Conservation (phyloP, 1,140 invertebrate species). For the Tigriopus japonicus region DNA sequence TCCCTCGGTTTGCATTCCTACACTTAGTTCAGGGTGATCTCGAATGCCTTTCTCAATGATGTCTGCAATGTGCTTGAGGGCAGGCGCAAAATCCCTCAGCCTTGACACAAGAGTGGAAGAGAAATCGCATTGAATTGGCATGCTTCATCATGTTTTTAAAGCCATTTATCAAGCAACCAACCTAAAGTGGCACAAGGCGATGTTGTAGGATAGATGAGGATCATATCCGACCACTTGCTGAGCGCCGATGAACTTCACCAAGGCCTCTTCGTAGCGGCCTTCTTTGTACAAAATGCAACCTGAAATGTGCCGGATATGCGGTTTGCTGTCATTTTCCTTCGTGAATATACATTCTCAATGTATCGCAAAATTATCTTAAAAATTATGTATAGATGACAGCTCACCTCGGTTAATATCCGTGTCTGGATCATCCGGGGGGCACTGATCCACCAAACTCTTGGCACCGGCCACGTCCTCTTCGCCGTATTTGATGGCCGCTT, state of each 20-base stretch:
- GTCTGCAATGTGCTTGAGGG: conserved; percentile 70
- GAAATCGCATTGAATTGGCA: not conserved
- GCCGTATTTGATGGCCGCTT: conserved; percentile 92
- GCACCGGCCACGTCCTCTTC: conserved; percentile 82
- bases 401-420: conserved; percentile 63
- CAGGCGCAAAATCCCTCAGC: conserved; percentile 64
- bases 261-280: conserved; percentile 68
- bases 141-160: not conserved
- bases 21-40: conserved; percentile 90
- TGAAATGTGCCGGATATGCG: not conserved
- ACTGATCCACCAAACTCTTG: conserved; percentile 79
- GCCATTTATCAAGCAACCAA: no score
- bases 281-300: conserved; percentile 35
- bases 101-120: not conserved
- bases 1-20: conserved; percentile 94
- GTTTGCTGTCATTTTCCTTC: no score
- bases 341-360: no score
- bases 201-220: conserved; percentile 83
- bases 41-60: conserved; percentile 90
- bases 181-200: conserved; percentile 85
- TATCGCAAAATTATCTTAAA: no score
- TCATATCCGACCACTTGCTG: conserved; percentile 71
- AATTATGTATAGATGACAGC: no score
- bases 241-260: conserved; percentile 74
- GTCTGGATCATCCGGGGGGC: conserved; percentile 66